Base-by-base conservation (phyloP, 2,113 vertebrate genomes). In the Prunella fulvescens region DNA sequence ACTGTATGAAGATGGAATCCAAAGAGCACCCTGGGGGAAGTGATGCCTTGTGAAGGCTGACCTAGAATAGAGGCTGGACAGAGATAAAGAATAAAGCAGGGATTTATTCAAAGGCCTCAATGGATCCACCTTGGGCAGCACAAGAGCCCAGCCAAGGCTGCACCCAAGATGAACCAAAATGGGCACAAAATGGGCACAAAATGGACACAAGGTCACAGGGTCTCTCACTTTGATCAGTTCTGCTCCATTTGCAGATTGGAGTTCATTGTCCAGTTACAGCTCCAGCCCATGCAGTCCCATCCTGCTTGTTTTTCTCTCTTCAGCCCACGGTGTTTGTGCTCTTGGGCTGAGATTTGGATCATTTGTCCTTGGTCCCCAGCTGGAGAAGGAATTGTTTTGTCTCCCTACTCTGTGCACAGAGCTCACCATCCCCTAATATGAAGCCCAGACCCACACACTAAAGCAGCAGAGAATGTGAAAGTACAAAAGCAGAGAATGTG, bases 191-290 rank as follows among this genome's bases (percentile, higher is more conserved):
- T 23, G 14, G 33, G 15, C 56, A 3, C 56, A 57, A 57, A 57
- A 57, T 57, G 33, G 37, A 37, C 9, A n/a, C 9, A 0, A 14
- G 2, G 2, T 7, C 13, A 10, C 4, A 1, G 9, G 56, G 56
- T 15, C 20, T 10, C 6, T 57, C 33, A 4, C 56, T 57, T 4
- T 5, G 1, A 57, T n/a, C 1, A n/a, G 56, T 23, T 57, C 14
- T 57, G 20, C 9, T 57, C 33, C 33, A 23, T 57, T 23, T n/a
- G 20, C 20, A 57, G 2, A 2, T 23, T n/a, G 56, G 6, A n/a
- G 20, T n/a, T 57, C 0, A n/a, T n/a, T 57, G 56, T n/a, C 33
- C 33, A 4, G 7, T 57, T 15, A 3, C 33, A 57, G 56, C 56
- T 57, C 0, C 1, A 57, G 56, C 20, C 20, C 13, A 23, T 10